Evolutionary conservation across 2,888 invertebrate genomes (phyloP).

Genomic region (Pyrochroa serraticornis): DNA sequence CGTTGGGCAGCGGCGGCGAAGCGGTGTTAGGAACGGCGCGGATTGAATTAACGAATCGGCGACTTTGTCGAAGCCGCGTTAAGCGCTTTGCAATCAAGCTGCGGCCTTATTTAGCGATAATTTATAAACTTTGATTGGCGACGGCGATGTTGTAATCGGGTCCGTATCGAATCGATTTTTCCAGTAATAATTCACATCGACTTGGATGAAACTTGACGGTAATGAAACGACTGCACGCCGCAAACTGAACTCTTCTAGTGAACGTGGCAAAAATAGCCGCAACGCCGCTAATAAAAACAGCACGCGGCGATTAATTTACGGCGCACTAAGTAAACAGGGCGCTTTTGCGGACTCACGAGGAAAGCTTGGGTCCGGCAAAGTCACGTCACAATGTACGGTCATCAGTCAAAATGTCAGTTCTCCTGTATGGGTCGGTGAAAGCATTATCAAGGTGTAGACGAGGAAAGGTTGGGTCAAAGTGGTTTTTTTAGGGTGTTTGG

Average conservation of each 20-base stretch:
- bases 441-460: neutral
- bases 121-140: no score
- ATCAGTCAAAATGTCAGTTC: constrained; percentile 38
- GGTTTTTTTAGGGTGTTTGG: no score
- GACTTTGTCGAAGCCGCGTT: no score
- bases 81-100: no score
- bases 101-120: no score
- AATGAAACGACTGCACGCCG: no score
- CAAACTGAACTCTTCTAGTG: no score
- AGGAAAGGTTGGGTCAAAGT: neutral
- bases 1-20: no score
- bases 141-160: neutral
- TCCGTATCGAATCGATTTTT: neutral
- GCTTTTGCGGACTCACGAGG: neutral
- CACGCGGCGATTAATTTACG: neutral
- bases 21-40: no score
- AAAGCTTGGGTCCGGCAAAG: constrained; percentile 8
- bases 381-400: constrained; percentile 29
- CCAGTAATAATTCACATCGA: neutral
- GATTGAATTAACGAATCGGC: no score
- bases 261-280: no score
- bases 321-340: neutral
- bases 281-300: no score
- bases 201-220: neutral
- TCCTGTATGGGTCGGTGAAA: constrained; percentile 29